Evolutionary conservation across 2,797 vertebrate genomes (phyloP), one percentile per base, ranked within the genome.

Genomic region (Poecilia velifera): DNA sequence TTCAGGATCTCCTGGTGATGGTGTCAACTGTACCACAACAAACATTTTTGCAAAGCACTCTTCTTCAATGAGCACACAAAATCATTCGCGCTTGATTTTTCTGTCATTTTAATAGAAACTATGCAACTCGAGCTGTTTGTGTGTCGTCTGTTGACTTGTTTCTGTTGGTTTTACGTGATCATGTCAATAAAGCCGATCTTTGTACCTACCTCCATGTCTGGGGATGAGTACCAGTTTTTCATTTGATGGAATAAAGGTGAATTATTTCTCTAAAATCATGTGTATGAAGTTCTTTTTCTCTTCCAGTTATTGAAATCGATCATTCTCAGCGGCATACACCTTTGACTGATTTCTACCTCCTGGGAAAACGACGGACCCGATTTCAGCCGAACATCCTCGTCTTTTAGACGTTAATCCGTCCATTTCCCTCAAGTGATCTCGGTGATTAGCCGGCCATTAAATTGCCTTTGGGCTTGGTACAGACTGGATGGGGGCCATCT

Each of bases 241-340:
- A 31, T 82, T 55, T 53, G 46, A 82, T 47, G 6, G 77, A 64
- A 59, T n/a, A 72, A 53, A 82, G 51, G 62, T 75, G 20, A 59
- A 43, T n/a, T n/a, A 43, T 45, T 71, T 76, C 13, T 14, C 25
- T 8, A 59, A 53, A 77, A 72, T 76, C 6, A 1, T 55, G 36
- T 84, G 74, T 88, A 79, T 80, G 45, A 84, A 62, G 73, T 62
- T 62, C 12, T 28, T 77, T 10, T 41, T 41, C 25, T 47, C 10
- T 64, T 20, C 6, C n/a, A 1, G 36, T 72, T 64, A 14, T 51
- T 73, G 16, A 79, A 92, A 86, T 87, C 84, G 90, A 93, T 68
- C 0, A 78, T 55, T 2, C 41, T 74, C 31, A 25, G 10, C 55
- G 46, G 68, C 59, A 34, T 34, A 25, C 45, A 0, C 1, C 45